Conservation (phyloP, 1,140 invertebrate species). For the Caenorhabditis remanei region DNA sequence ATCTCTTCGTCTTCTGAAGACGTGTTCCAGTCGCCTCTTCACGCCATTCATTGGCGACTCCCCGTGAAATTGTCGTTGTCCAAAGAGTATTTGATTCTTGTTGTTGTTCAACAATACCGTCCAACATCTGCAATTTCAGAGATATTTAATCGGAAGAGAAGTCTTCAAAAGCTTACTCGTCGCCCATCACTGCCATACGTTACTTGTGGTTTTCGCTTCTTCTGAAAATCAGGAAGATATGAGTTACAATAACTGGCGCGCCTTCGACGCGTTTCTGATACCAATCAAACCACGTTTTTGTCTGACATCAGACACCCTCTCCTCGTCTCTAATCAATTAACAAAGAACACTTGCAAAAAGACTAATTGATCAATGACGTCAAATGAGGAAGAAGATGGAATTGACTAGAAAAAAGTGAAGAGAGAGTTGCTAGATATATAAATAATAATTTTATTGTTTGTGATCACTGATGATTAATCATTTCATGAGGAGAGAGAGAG, state of each 20-base stretch:
- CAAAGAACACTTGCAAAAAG: not conserved
- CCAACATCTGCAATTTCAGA: slow-evolving; percentile 4
- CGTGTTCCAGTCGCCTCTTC: slow-evolving; percentile 42
- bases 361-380: slow-evolving; percentile 26
- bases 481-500: no score
- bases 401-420: not conserved
- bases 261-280: not conserved
- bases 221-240: slow-evolving; percentile 4
- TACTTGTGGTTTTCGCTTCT: slow-evolving; percentile 26
- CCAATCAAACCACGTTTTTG: no score
- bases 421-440: not conserved
- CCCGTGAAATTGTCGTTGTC: slow-evolving; percentile 59
- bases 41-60: slow-evolving; percentile 61
- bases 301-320: no score
- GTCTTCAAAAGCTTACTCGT: slow-evolving; percentile 21
- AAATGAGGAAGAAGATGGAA: slow-evolving; percentile 4
- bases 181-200: slow-evolving; percentile 42
- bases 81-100: slow-evolving; percentile 55
- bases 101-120: slow-evolving; percentile 51
- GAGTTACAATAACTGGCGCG: not conserved
- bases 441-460: not conserved
- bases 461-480: no score
- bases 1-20: slow-evolving; percentile 55
- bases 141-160: not conserved
- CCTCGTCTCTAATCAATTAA: not conserved